phyloP scores from a whole-genome alignment of 2,888 invertebrate genomes.

The Callinectes sapidus region DNA sequence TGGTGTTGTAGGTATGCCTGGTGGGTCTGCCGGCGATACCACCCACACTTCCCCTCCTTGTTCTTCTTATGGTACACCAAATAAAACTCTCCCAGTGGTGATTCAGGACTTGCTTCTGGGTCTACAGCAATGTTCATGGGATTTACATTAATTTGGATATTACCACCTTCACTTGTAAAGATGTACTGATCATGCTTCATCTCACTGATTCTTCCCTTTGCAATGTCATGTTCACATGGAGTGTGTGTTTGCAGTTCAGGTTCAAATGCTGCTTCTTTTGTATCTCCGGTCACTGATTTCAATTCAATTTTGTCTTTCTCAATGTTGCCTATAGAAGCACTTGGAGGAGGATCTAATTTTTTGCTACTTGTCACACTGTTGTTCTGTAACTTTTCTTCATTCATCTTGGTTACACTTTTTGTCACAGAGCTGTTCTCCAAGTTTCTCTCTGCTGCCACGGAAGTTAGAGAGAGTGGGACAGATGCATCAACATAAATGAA shows the following conservation, averaged over 20 bases:
- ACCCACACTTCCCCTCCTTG: not conserved
- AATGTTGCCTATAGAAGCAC: not conserved
- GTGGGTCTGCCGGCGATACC: not conserved
- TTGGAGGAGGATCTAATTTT: not conserved
- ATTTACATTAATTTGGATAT: not conserved
- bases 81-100: not conserved
- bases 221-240: not conserved
- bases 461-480: not conserved
- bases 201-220: constrained; percentile 6
- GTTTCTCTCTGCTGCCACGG: not conserved
- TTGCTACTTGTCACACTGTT: not conserved
- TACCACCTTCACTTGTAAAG: not conserved
- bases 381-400: not conserved
- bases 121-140: constrained; percentile 2
- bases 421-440: no score
- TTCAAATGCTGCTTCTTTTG: not conserved
- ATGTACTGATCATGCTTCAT: not conserved
- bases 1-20: not conserved
- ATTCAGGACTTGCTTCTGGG: not conserved
- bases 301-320: not conserved
- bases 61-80: not conserved
- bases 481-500: not conserved
- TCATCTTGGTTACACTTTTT: no score
- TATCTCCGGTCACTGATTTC: not conserved
- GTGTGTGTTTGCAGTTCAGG: not conserved